Base-by-base conservation (phyloP, 2,888 invertebrate species). In the Apamea monoglypha region DNA sequence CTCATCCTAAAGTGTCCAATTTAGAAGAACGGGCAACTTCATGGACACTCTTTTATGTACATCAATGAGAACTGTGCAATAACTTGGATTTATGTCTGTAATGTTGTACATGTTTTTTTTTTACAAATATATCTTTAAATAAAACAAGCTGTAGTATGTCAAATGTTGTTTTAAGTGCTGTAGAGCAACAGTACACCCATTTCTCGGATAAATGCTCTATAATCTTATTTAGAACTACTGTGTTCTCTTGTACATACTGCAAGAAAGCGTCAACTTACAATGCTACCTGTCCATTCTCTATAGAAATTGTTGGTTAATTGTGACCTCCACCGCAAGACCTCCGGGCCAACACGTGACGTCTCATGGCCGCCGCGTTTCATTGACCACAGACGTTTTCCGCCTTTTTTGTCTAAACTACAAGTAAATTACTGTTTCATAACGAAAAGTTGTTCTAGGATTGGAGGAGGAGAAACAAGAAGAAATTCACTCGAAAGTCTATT, bases 321-420 rank as follows among this genome's bases (percentile, higher is more conserved):
- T 78, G 75, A 78, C 84, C 85, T 85, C 63, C 73, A 29, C 25
- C 16, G 5, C 44, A 3, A 76, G 86, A 79, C 79, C 82, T 85
- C 79, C 53, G 32, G n/a, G n/a, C 36, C n/a, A 40, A 72, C 73
- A 77, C 75, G 77, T 82, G 82, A 73, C 29, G 50, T 18, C 47
- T 81, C 81, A 77, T 74, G 79, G 78, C 79, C 76, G 56, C 40
- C 61, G 70, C 76, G 75, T 82, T 79, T 80, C 79, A 82, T 82
- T 87, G 73, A 63, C 85, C 69, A 67, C 76, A 50, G 50, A 56
- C 72, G 40, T 77, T 84, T 86, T 84, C 85, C 85, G 84, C 69
- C 40, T 84, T 84, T 85, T 83, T 81, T 84, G 53, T 66, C 21
- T 47, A 61, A 59, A 36, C 14, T 83, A 71, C 32, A 7, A 53